Evolutionary conservation across 2,113 vertebrate species (phyloP).

Genomic region (Loxodonta africana): DNA sequence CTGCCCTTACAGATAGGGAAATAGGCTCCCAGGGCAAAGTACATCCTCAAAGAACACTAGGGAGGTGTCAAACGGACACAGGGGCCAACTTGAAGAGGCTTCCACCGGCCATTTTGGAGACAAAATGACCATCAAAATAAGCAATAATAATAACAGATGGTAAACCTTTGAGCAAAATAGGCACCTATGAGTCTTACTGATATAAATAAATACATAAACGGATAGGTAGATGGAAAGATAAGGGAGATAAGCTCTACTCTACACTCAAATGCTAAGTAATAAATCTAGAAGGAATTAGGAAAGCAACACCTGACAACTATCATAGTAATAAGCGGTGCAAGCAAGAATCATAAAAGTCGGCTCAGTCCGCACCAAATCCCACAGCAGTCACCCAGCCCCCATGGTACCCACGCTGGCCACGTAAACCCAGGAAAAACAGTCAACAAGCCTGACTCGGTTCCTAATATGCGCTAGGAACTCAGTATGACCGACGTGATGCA

Average conservation of each 20-base stretch:
- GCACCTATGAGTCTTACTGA: not conserved
- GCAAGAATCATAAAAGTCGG: not conserved
- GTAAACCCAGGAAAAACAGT: not conserved
- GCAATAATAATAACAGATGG: not conserved
- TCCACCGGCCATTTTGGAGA: not conserved
- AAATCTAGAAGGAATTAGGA: not conserved
- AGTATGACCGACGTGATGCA: not conserved
- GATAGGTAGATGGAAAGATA: not conserved
- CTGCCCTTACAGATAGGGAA: not conserved
- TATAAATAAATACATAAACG: not conserved
- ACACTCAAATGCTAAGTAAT: too few species aligned
- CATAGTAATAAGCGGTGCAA: not conserved
- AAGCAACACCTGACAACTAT: too few species aligned
- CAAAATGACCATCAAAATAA: not conserved
- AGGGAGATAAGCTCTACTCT: not conserved
- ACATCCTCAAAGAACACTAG: not conserved
- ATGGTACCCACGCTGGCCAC: not conserved
- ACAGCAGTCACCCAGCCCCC: not conserved
- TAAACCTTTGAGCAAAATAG: not conserved
- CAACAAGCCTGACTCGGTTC: not conserved
- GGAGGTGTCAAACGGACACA: not conserved
- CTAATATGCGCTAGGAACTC: not conserved
- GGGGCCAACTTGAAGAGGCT: not conserved
- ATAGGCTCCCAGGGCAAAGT: not conserved
- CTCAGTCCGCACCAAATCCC: not conserved